A percentile compares a stretch with the other conserved stretches of the same genome.
These are phyloP conservation scores for Acrossocheilus fasciatus DNA, from an alignment of 2,797 vertebrate species.

Conservation along the genomic window DNA sequence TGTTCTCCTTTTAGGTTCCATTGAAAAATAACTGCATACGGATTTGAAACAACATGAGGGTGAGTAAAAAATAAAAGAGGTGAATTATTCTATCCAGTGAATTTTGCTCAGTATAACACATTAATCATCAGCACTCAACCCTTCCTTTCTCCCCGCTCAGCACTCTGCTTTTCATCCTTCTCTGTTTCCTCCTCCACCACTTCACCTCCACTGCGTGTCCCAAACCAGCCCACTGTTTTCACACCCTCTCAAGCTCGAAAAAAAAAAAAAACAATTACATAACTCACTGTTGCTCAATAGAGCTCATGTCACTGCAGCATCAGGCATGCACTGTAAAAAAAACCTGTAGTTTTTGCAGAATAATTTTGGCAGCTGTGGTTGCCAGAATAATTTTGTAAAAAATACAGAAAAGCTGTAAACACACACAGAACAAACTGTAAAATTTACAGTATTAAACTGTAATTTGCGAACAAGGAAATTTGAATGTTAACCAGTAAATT, in stretches of 20 bases:
- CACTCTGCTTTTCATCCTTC: conserved; percentile 30
- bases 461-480: too few species aligned
- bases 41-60: neutral
- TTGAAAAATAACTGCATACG: neutral
- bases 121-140: conserved; percentile 31
- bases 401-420: too few species aligned
- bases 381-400: too few species aligned
- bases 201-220: conserved; percentile 36
- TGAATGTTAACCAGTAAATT: too few species aligned
- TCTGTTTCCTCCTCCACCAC: conserved; percentile 23
- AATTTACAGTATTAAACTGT: too few species aligned
- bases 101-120: conserved; percentile 1
- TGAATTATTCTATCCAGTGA: neutral
- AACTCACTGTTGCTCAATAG: too few species aligned
- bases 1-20: neutral
- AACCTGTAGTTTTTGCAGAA: too few species aligned
- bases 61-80: neutral
- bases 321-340: too few species aligned
- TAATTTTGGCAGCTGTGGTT: too few species aligned
- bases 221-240: conserved; percentile 48
- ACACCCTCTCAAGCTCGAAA: conserved; percentile 35
- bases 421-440: too few species aligned
- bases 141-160: neutral
- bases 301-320: too few species aligned
- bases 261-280: neutral